phyloP scores from a whole-genome alignment of 1,140 invertebrate genomes.

The Brachystomella parvula region DNA sequence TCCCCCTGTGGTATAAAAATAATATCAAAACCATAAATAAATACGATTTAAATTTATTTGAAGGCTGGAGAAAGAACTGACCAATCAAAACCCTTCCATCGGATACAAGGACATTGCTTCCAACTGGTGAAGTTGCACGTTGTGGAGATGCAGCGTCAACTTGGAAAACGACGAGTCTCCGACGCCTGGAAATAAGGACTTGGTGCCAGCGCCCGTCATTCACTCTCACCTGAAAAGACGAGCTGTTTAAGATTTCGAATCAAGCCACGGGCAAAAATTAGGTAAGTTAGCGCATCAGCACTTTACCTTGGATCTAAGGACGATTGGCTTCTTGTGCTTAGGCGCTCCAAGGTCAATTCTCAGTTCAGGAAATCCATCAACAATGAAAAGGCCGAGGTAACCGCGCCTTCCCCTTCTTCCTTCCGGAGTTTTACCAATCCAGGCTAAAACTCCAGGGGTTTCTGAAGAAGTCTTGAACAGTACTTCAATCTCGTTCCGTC shows the following conservation, averaged over 20 bases:
- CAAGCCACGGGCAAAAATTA: background rate
- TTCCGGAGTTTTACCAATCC: constrained; percentile 44
- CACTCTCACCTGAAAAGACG: constrained; percentile 51
- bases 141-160: constrained; percentile 58
- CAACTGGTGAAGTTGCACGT: constrained; percentile 53
- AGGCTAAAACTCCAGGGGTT: constrained; percentile 59
- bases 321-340: constrained; percentile 49
- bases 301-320: constrained; percentile 49
- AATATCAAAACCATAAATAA: constrained; percentile 11
- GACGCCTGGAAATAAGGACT: constrained; percentile 56
- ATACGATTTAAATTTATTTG: constrained; percentile 13
- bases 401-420: constrained; percentile 46
- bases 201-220: constrained; percentile 62
- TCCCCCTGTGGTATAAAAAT: constrained; percentile 19
- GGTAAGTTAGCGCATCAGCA: background rate
- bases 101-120: constrained; percentile 60
- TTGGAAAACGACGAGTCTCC: constrained; percentile 57
- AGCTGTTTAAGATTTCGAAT: background rate
- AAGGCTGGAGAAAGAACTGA: constrained; percentile 39
- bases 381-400: constrained; percentile 55
- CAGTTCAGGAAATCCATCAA: constrained; percentile 54
- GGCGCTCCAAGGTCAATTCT: constrained; percentile 54
- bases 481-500: constrained; percentile 61
- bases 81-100: constrained; percentile 70
- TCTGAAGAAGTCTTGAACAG: constrained; percentile 57